Percentiles rank a stretch among this genome's conserved stretches.
These are phyloP conservation scores for Cybosia mesomella DNA, from an alignment of 2,888 invertebrate species.

Conservation along the genomic window DNA sequence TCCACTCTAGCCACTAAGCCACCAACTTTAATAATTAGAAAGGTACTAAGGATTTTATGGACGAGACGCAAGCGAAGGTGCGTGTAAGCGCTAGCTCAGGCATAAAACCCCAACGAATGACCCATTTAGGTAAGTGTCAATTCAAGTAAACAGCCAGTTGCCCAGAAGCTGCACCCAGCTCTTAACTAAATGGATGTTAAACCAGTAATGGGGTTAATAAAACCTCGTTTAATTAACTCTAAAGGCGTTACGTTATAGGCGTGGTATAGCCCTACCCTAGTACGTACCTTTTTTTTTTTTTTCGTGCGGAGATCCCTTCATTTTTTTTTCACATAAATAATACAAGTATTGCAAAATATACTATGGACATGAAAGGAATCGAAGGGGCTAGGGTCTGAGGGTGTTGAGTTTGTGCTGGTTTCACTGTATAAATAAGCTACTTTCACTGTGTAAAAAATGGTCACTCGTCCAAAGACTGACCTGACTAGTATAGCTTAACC, in stretches of 20 bases:
- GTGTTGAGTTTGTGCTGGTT: too few relatives aligned
- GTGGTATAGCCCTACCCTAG: conserved; percentile 21
- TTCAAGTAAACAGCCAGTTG: conserved; percentile 8
- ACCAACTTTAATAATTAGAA: too few relatives aligned
- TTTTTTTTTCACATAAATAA: background rate
- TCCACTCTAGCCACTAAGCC: too few relatives aligned
- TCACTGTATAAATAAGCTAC: too few relatives aligned
- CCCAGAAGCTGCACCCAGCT: conserved; percentile 30
- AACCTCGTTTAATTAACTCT: conserved; percentile 27
- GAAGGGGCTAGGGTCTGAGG: too few relatives aligned
- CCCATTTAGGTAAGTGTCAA: conserved; percentile 18
- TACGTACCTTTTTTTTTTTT: too few relatives aligned
- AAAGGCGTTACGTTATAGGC: conserved; percentile 13
- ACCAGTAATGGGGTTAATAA: conserved; percentile 44
- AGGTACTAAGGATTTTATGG: background rate
- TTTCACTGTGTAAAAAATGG: too few relatives aligned
- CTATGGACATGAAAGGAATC: background rate
- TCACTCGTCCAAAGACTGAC: too few relatives aligned
- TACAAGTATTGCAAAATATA: background rate
- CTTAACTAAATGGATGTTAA: conserved; percentile 29
- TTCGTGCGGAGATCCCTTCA: too few relatives aligned
- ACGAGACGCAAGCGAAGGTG: background rate
- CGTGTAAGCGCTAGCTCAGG: background rate
- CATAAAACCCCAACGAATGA: background rate
- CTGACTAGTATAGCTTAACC: too few relatives aligned